These are phyloP conservation scores for Callocephalon fimbriatum DNA, from an alignment of 2,113 vertebrate species.

Conservation along the genomic window DNA sequence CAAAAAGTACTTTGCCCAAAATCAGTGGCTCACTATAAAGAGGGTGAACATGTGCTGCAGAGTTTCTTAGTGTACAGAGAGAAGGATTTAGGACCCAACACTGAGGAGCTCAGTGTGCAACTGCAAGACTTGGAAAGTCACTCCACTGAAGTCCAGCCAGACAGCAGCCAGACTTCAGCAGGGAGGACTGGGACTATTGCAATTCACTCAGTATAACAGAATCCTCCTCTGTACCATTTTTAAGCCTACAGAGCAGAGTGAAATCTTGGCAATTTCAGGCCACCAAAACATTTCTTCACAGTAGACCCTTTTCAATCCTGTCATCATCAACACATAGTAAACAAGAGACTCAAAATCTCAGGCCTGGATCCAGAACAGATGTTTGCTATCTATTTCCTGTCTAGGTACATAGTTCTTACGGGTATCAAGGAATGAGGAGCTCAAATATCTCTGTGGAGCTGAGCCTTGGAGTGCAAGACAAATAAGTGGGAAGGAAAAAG, in stretches of 20 bases:
- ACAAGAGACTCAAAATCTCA: background rate
- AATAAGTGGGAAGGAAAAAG: background rate
- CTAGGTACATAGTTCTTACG: background rate
- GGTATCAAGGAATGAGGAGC: background rate
- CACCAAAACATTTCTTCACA: background rate
- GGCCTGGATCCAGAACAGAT: background rate
- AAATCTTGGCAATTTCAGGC: background rate
- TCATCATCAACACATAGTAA: background rate
- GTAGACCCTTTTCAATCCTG: background rate
- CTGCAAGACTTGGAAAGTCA: background rate
- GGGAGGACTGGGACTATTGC: background rate
- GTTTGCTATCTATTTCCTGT: slow-evolving; percentile 3
- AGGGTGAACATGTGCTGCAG: background rate
- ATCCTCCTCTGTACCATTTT: background rate
- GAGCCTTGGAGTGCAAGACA: background rate
- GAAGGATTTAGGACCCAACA: background rate
- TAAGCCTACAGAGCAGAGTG: background rate
- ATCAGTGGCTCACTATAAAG: fast-evolving
- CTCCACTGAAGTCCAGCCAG: background rate
- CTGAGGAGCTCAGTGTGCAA: background rate
- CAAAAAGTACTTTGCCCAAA: background rate
- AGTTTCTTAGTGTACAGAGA: background rate
- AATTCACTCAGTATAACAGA: background rate
- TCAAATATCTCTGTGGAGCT: slow-evolving; percentile 12
- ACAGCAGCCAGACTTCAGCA: background rate